A percentile compares a stretch with the other conserved stretches of the same genome.
Evolutionary conservation across 2,113 vertebrate genomes (phyloP).

Genomic region (Podocnemis expansa): DNA sequence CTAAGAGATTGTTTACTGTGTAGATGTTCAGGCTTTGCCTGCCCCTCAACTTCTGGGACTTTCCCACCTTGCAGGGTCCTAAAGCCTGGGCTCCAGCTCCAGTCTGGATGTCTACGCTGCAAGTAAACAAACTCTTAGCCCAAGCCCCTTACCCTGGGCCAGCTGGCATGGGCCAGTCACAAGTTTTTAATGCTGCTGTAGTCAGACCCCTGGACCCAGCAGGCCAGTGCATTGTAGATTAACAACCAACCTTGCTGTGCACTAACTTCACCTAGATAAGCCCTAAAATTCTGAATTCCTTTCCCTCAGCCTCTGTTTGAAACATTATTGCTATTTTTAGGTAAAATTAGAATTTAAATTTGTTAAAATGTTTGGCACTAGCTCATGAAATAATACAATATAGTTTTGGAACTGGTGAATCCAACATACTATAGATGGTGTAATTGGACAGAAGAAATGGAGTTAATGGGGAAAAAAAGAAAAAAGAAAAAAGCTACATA

Average conservation of each 20-base stretch:
- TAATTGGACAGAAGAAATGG: slow-evolving; percentile 48
- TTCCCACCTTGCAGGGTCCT: neutral
- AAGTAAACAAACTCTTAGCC: neutral
- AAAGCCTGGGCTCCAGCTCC: neutral
- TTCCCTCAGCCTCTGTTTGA: neutral
- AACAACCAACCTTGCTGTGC: neutral
- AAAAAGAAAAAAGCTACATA: slow-evolving; percentile 25
- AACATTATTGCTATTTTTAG: neutral
- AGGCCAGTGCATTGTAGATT: neutral
- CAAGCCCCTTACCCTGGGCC: neutral
- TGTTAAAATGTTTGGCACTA: slow-evolving; percentile 26
- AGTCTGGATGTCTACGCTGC: neutral
- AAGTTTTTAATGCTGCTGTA: neutral
- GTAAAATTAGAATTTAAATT: slow-evolving; percentile 49
- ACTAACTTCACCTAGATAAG: neutral
- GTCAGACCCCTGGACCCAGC: neutral
- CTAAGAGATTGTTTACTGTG: neutral
- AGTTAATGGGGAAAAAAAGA: slow-evolving; percentile 71
- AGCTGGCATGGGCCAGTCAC: neutral
- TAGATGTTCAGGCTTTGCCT: neutral
- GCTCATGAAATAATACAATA: slow-evolving; percentile 54
- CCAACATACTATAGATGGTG: slow-evolving; percentile 36
- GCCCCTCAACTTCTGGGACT: neutral
- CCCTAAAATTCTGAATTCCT: neutral
- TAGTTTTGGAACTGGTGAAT: slow-evolving; percentile 55